These are phyloP conservation scores for Eunapius fragilis DNA, from an alignment of 37 sponge, comb jelly and placozoan species.

Conservation along the genomic window DNA sequence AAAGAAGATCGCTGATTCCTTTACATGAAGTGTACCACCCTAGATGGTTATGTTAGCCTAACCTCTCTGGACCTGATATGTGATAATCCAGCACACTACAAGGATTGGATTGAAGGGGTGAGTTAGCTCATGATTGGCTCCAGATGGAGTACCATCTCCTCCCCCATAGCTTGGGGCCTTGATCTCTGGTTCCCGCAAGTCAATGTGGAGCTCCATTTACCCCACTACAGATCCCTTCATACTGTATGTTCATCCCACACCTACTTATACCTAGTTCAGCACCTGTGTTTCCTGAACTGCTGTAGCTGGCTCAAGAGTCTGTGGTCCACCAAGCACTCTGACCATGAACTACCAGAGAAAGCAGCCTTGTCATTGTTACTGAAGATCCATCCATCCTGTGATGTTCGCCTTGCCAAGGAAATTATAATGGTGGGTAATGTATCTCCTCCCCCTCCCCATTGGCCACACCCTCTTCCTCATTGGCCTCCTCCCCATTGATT, in stretches of 20 bases:
- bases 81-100: slow-evolving; percentile 45
- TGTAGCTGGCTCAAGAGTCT: slow-evolving; percentile 61
- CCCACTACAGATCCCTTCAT: slow-evolving; percentile 59
- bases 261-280: background rate
- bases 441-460: background rate
- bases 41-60: slow-evolving; percentile 49
- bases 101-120: slow-evolving; percentile 72
- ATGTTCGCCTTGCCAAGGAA: slow-evolving; percentile 3
- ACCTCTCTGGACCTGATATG: slow-evolving; percentile 76
- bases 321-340: slow-evolving; percentile 21
- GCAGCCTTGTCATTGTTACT: slow-evolving; percentile 24
- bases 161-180: background rate
- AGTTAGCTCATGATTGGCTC: too few species aligned
- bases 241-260: slow-evolving; percentile 30
- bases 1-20: background rate
- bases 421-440: slow-evolving; percentile 11
- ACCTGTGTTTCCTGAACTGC: background rate
- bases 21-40: background rate
- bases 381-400: background rate
- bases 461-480: background rate
- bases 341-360: slow-evolving; percentile 39
- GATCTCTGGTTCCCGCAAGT: background rate
- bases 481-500: too few species aligned
- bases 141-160: too few species aligned
- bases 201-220: slow-evolving; percentile 6